Evolutionary conservation across 2,113 vertebrate genomes (phyloP), one percentile per base, ranked within the genome.

Genomic region (Clarias batrachus): DNA sequence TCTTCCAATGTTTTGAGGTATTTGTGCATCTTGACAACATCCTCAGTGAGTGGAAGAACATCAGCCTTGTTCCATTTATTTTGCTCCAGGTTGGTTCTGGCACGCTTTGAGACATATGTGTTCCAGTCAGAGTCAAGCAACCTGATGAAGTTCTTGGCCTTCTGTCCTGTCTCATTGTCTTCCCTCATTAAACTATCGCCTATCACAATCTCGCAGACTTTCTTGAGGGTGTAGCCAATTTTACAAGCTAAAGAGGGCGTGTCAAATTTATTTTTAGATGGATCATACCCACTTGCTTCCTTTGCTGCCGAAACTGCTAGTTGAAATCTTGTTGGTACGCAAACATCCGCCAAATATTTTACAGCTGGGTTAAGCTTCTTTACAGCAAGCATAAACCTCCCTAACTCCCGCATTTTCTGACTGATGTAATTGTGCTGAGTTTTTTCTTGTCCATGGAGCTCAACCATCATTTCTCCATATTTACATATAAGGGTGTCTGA

Each of bases 1-100:
- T 80, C 56, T 59, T 80, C 52, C 11, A 81, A 21, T 10, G 56
- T 10, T 62, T 33, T 62, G 30, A 41, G 9, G 79, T 62, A 9
- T 81, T 62, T 81, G 4, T 81, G 79, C 79, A 81, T 12, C 62
- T 37, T 81, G 8, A 80, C 27, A 60, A 59, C 78, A 60, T 80
- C 3, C 3, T 80, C 78, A 33, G 56, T 80, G 16, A 80, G 54
- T 80, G 78, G 78, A n/a, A 80, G 13, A 80, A 80, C 78, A 80
- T 80, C n/a, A 10, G 78, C 54, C 63, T 81, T 81, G 59, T 80
- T 80, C 54, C 56, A 52, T 33, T 37, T 37, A 37, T 80, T 80
- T 86, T 76, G 89, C 90, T 89, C 88, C 91, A 87, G 87, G 91
- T 86, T 80, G 89, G 87, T 88, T 79, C 0, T 10, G 86, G 48